These are phyloP conservation scores for Ornithoptera priamus DNA, from an alignment of 2,888 invertebrate species.

Conservation along the genomic window DNA sequence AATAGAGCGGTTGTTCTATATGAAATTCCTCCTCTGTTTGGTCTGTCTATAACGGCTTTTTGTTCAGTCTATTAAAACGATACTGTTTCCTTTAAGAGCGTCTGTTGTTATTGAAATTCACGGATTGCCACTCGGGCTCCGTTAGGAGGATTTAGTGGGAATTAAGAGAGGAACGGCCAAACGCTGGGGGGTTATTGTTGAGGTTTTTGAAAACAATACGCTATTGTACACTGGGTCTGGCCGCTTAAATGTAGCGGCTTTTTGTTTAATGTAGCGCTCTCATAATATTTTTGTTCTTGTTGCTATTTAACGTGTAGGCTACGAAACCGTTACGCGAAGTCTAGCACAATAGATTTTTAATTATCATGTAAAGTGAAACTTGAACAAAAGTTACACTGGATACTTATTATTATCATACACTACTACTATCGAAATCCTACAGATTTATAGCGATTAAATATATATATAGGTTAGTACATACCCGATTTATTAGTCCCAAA, in stretches of 20 bases:
- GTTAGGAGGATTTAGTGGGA: slow-evolving; percentile 65
- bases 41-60: slow-evolving; percentile 44
- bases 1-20: slow-evolving; percentile 31
- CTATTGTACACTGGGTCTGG: slow-evolving; percentile 53
- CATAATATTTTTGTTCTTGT: slow-evolving; percentile 29
- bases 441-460: not conserved
- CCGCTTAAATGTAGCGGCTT: slow-evolving; percentile 46
- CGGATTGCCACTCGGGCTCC: slow-evolving; percentile 59
- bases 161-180: slow-evolving; percentile 57
- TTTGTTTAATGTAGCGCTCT: slow-evolving; percentile 55
- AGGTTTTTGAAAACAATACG: slow-evolving; percentile 62
- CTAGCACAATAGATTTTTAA: slow-evolving; percentile 2
- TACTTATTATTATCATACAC: not conserved
- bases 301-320: slow-evolving; percentile 19
- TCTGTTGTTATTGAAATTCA: slow-evolving; percentile 60
- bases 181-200: slow-evolving; percentile 59
- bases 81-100: slow-evolving; percentile 50
- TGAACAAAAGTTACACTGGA: not conserved
- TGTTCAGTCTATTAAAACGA: slow-evolving; percentile 64
- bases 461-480: too few relatives aligned
- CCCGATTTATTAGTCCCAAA: too few relatives aligned
- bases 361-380: not conserved
- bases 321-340: slow-evolving; percentile 10
- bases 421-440: not conserved
- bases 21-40: slow-evolving; percentile 16